Percentiles rank a stretch among this genome's conserved stretches.
Evolutionary conservation across 2,888 invertebrate genomes (phyloP).

Genomic region (Perizoma affinitatum): DNA sequence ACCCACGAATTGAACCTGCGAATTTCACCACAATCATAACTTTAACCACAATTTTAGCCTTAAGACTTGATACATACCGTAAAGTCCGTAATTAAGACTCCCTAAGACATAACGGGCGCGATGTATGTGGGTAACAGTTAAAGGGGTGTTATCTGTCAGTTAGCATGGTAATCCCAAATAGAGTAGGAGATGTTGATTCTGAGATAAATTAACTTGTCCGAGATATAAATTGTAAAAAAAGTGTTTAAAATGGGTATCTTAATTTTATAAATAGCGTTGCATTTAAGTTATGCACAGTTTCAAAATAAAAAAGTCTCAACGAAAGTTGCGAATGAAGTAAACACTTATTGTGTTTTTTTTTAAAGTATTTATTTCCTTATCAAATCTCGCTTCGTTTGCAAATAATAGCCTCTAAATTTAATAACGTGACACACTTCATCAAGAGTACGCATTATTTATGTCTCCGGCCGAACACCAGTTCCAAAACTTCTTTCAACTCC

Average conservation of each 20-base stretch:
- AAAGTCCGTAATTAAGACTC: constrained; percentile 47
- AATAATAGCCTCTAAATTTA: constrained; percentile 12
- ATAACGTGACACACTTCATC: constrained; percentile 20
- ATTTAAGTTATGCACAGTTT: no score
- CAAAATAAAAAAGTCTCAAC: no score
- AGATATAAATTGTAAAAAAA: constrained; percentile 3
- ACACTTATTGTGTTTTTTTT: neutral
- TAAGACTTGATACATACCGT: constrained; percentile 29
- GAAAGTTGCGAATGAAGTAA: no score
- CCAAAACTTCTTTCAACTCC: constrained; percentile 53
- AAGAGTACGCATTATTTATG: constrained; percentile 40
- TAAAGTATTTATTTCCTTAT: neutral
- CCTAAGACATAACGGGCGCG: constrained; percentile 26
- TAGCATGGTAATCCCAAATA: constrained; percentile 33
- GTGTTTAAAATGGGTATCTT: no score
- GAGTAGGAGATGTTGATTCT: constrained; percentile 6
- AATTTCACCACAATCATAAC: constrained; percentile 26
- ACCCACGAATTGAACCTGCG: constrained; percentile 11
- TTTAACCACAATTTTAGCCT: constrained; percentile 22
- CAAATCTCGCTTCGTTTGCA: neutral
- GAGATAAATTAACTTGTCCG: constrained; percentile 13
- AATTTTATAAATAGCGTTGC: no score
- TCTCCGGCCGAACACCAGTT: constrained; percentile 36
- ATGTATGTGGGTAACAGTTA: constrained; percentile 32
- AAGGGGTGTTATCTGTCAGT: constrained; percentile 41